Evolutionary conservation across 2,888 invertebrate genomes (phyloP).

Genomic region (Epirrita christyi): DNA sequence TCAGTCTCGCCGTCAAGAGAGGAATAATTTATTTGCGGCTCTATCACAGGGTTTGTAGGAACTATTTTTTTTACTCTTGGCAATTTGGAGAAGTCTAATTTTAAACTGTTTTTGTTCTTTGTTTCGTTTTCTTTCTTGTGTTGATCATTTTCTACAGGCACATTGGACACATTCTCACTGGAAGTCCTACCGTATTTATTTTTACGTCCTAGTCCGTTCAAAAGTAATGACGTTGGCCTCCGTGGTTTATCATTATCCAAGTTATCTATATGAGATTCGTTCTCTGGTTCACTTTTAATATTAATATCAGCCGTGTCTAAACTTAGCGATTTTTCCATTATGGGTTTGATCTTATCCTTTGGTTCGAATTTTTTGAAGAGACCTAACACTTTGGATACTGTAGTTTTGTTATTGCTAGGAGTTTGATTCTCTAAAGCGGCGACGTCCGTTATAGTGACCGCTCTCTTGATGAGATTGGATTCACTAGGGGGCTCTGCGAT

Average conservation of each 20-base stretch:
- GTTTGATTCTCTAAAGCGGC: constrained; percentile 72
- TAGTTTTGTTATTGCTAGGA: constrained; percentile 83
- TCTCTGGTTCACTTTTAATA: constrained; percentile 45
- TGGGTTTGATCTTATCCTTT: constrained; percentile 73
- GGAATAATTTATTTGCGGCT: constrained; percentile 75
- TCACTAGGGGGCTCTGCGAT: constrained; percentile 83
- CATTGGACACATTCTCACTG: constrained; percentile 68
- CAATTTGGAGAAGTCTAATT: constrained; percentile 86
- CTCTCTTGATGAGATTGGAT: constrained; percentile 88
- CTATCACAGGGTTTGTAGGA: constrained; percentile 84
- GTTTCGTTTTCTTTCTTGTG: constrained; percentile 64
- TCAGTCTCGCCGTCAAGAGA: constrained; percentile 66
- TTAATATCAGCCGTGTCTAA: constrained; percentile 46
- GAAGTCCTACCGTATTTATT: constrained; percentile 76
- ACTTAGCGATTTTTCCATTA: constrained; percentile 56
- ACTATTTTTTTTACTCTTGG: constrained; percentile 85
- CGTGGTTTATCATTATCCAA: constrained; percentile 74
- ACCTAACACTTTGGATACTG: constrained; percentile 91
- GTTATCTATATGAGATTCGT: constrained; percentile 49
- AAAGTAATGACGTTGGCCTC: constrained; percentile 80
- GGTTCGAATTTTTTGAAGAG: constrained; percentile 90
- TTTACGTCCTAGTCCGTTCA: constrained; percentile 83
- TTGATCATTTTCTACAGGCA: constrained; percentile 54
- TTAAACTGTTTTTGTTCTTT: constrained; percentile 76
- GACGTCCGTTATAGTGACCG: constrained; percentile 89